These are phyloP conservation scores for Oncorhynchus keta DNA, from an alignment of 2,113 vertebrate species.

Conservation along the genomic window DNA sequence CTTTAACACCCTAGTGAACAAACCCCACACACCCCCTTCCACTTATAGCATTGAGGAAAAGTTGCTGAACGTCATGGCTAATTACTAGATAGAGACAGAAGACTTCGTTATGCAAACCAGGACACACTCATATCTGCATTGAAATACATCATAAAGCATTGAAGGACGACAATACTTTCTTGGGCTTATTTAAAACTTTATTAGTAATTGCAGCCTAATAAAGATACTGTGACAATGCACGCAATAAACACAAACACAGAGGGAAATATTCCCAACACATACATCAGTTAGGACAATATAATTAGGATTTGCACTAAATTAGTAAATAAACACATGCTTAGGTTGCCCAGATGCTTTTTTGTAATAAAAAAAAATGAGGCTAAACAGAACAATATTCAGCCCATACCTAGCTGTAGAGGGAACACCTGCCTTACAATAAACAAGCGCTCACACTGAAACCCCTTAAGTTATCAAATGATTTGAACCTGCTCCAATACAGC, in stretches of 20 bases:
- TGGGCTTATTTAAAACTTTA: conserved; percentile 46
- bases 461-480: conserved; percentile 67
- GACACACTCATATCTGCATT: conserved; percentile 69
- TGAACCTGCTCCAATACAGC: conserved; percentile 59
- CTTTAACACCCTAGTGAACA: conserved; percentile 74
- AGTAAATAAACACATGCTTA: conserved; percentile 47
- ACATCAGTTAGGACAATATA: conserved; percentile 50
- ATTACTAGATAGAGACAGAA: conserved; percentile 74
- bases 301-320: conserved; percentile 40
- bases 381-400: conserved; percentile 22
- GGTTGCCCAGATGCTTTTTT: conserved; percentile 34
- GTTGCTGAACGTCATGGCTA: conserved; percentile 70
- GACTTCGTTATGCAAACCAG: conserved; percentile 68
- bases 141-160: conserved; percentile 46
- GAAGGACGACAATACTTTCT: conserved; percentile 61
- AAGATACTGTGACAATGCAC: conserved; percentile 26
- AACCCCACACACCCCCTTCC: conserved; percentile 61
- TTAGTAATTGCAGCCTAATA: conserved; percentile 43
- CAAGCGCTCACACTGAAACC: conserved; percentile 53
- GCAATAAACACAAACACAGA: conserved; percentile 33
- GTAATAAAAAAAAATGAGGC: conserved; percentile 25
- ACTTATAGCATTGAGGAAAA: conserved; percentile 66
- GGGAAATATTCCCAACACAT: conserved; percentile 39
- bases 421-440: conserved; percentile 71
- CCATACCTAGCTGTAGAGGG: conserved; percentile 29